Evolutionary conservation across 2,888 invertebrate genomes (phyloP).

Genomic region (Hypsopygia costalis): DNA sequence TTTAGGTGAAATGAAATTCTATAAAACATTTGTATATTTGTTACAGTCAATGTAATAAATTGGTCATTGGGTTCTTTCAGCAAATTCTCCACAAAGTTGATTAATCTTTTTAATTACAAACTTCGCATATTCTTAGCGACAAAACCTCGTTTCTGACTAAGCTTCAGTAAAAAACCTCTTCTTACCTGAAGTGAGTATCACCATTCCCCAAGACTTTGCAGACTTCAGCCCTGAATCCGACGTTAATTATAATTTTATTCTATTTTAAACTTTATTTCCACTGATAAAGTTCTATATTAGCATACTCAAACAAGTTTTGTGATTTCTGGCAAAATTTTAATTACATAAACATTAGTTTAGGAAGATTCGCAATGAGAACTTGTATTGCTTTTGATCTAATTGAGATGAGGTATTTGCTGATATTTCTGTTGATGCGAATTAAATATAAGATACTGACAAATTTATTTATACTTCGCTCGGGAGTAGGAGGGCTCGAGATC

Average conservation of each 20-base stretch:
- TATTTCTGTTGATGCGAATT: not conserved
- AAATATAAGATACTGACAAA: too few species aligned
- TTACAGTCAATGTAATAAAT: too few species aligned
- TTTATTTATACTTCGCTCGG: too few species aligned
- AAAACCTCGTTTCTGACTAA: too few species aligned
- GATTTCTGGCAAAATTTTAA: slow-evolving; percentile 2
- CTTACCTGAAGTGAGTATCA: not conserved
- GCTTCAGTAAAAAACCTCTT: not conserved
- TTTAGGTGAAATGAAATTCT: too few species aligned
- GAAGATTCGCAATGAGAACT: slow-evolving; percentile 3
- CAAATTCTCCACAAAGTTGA: too few species aligned
- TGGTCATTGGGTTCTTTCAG: too few species aligned
- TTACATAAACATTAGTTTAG: slow-evolving; percentile 8
- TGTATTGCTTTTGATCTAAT: slow-evolving; percentile 1
- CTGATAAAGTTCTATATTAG: not conserved
- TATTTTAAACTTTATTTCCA: slow-evolving; percentile 5
- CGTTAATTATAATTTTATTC: slow-evolving; percentile 2
- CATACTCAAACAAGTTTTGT: slow-evolving; percentile 5
- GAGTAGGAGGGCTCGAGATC: too few species aligned
- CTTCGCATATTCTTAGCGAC: too few species aligned
- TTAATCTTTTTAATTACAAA: too few species aligned
- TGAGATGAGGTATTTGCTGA: not conserved
- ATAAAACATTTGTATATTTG: too few species aligned
- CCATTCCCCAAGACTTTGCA: too few species aligned
- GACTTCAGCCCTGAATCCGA: not conserved